phyloP scores from a whole-genome alignment of 2,888 invertebrate genomes.

The Drosophila anomelani region DNA sequence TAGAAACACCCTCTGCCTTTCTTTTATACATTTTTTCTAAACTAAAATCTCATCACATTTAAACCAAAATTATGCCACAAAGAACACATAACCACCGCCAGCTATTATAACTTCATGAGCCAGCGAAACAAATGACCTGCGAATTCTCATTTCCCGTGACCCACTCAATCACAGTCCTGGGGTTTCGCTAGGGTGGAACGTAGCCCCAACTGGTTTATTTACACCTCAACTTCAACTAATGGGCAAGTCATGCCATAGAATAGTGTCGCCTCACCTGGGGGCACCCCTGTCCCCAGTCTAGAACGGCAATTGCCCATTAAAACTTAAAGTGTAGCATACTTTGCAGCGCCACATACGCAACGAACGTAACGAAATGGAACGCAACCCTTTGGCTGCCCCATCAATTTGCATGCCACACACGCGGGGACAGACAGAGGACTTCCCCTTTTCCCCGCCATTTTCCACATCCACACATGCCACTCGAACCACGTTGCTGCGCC shows the following conservation, averaged over 20 bases:
- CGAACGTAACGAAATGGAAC: conserved; percentile 32
- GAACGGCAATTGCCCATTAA: conserved; percentile 59
- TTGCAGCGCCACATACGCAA: conserved; percentile 50
- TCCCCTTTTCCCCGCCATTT: conserved; percentile 1
- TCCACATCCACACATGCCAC: conserved; percentile 17
- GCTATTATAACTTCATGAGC: conserved; percentile 13
- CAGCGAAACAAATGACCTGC: conserved; percentile 25
- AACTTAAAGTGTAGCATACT: conserved; percentile 75
- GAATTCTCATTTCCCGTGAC: conserved; percentile 27
- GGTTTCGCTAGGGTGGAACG: background rate
- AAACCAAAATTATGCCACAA: background rate
- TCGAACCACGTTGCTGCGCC: conserved; percentile 49
- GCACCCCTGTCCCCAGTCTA: background rate
- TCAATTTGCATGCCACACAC: conserved; percentile 78
- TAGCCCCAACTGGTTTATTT: conserved; percentile 34
- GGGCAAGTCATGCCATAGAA: conserved; percentile 62
- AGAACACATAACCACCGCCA: conserved; percentile 5
- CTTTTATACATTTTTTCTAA: background rate
- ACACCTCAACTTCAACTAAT: conserved; percentile 64
- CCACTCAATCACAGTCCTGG: conserved; percentile 22
- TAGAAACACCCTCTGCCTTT: too few relatives aligned
- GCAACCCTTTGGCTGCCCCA: conserved; percentile 51
- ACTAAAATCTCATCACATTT: background rate
- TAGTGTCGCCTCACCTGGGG: conserved; percentile 14
- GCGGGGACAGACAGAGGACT: conserved; percentile 50